These are phyloP conservation scores for Carassius carassius DNA, from an alignment of 2,113 vertebrate genomes.

Conservation along the genomic window DNA sequence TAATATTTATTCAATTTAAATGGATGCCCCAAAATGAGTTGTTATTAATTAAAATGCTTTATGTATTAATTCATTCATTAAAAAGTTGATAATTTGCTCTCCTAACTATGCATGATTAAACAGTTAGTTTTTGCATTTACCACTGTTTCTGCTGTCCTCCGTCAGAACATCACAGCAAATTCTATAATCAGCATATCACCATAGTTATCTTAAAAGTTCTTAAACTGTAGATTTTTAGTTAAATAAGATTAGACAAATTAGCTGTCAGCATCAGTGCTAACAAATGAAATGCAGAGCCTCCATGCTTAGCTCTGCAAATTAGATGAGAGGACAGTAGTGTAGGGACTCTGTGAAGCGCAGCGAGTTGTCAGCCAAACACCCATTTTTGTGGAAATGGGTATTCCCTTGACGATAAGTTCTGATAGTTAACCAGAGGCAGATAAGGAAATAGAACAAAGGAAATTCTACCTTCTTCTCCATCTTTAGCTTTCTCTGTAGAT, in stretches of 20 bases:
- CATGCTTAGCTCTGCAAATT: constrained; percentile 53
- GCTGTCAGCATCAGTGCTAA: background rate
- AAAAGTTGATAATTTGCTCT: too few relatives aligned
- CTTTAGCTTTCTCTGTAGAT: background rate
- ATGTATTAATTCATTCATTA: too few relatives aligned
- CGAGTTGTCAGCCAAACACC: constrained; percentile 62
- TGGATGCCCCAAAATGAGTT: too few relatives aligned
- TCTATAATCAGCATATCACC: background rate
- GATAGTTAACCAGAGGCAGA: constrained; percentile 67
- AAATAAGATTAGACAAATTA: background rate
- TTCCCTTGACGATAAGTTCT: constrained; percentile 63
- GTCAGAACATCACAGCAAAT: too few relatives aligned
- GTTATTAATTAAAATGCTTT: too few relatives aligned
- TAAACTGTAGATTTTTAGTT: background rate
- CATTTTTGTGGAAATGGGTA: constrained; percentile 58
- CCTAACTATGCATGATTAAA: too few relatives aligned
- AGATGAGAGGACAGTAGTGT: constrained; percentile 64
- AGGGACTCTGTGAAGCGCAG: constrained; percentile 59
- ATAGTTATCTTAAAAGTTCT: background rate
- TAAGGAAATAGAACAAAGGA: constrained; percentile 58
- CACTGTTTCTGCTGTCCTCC: too few relatives aligned
- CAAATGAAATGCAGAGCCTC: background rate
- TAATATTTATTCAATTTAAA: background rate
- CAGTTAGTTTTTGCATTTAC: too few relatives aligned
- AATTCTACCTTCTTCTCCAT: constrained; percentile 42